Base-by-base conservation (phyloP, 1,140 invertebrate genomes). In the Triops cancriformis region DNA sequence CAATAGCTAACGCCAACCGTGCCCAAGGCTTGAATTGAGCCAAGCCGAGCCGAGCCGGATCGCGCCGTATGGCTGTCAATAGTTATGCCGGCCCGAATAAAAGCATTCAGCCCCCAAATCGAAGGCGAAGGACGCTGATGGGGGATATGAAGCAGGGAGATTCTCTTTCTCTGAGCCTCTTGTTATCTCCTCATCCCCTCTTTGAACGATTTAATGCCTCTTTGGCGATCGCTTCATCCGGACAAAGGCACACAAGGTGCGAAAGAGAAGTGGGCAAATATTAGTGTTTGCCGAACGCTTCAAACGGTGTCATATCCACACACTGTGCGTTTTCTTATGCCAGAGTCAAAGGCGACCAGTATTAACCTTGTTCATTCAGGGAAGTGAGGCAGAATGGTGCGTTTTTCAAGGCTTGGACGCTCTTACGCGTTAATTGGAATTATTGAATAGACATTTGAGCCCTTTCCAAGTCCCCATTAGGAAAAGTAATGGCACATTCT, bases 261-360 rank as follows among this genome's bases (percentile, higher is more conserved):
- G 51, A 64, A 45, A 64, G 51, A 64, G 51, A 64, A 64, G 51
- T 64, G 51, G 51, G 51, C n/a, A 64, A 64, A 64, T 23, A 64
- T 64, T 64, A 23, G n/a, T 64, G 51, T 64, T 64, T 64, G 51
- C 51, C 23, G 14, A 64, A n/a, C 51, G 51, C 51, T 23, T 3
- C 51, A 64, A 64, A 64, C 51, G 51, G 4, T 64, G 51, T 64
- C 51, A 64, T 64, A 37, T 37, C 2, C 18, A 64, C 23, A 64
- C 23, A 64, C 51, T 6, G 51, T 5, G 10, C 51, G 14, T 64
- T 64, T 64, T 23, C 51, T 23, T 64, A 6, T 18, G 0, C 5
- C 1, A 18, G 5, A 23, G 23, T n/a, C 51, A n/a, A 6, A n/a
- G 23, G 23, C 51, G n/a, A n/a, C n/a, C n/a, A 4, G 31, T 37